Percentiles rank a stretch among this genome's conserved stretches.
Conservation (phyloP, 2,113 vertebrate genomes). For the Dicentrarchus labrax region DNA sequence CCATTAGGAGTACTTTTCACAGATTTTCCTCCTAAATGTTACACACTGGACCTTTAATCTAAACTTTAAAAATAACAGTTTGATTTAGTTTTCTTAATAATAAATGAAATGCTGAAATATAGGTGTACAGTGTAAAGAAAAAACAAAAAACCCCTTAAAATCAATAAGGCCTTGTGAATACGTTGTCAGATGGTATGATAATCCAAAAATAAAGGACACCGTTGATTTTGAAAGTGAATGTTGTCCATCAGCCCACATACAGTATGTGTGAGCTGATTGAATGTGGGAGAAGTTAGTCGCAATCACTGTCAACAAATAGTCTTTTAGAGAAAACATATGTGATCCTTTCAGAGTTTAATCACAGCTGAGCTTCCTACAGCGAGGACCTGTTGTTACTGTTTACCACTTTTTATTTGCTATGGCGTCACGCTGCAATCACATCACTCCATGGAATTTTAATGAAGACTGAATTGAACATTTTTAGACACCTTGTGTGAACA, state of each 20-base stretch:
- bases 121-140: no score
- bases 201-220: not conserved
- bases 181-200: no score
- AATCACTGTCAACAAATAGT: not conserved
- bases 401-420: slow-evolving; percentile 4
- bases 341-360: not conserved
- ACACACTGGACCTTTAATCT: no score
- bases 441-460: slow-evolving; percentile 4
- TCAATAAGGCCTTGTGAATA: no score
- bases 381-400: not conserved
- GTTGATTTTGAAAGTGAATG: not conserved
- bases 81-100: no score
- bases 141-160: no score
- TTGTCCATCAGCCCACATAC: not conserved
- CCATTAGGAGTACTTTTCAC: no score
- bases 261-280: not conserved
- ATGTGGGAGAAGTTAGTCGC: not conserved
- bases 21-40: no score
- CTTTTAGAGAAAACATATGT: not conserved
- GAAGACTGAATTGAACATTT: not conserved
- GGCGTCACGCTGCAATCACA: not conserved
- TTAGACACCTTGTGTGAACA: not conserved
- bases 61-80: no score
- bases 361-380: no score
- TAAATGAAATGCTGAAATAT: no score